These are phyloP conservation scores for Platysternon megacephalum DNA, from an alignment of 2,113 vertebrate genomes.

Conservation along the genomic window DNA sequence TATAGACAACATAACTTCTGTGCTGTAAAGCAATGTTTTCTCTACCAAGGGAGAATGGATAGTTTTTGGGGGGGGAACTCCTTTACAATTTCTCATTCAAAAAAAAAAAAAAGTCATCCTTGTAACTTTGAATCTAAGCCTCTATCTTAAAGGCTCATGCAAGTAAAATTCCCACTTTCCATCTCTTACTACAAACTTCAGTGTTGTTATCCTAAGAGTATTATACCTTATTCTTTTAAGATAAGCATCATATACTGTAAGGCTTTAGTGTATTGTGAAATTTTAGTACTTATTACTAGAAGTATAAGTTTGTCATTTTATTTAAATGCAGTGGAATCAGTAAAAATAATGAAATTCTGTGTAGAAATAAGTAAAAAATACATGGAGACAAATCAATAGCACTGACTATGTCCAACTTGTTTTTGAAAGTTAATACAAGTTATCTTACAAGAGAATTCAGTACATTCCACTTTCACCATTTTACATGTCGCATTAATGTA, in stretches of 20 bases:
- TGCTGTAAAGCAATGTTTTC: too few relatives aligned
- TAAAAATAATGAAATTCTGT: not conserved
- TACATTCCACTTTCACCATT: not conserved
- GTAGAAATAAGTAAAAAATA: not conserved
- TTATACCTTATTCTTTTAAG: not conserved
- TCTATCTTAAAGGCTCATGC: rapidly evolving
- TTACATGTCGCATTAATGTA: conserved; percentile 41
- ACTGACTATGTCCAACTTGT: not conserved
- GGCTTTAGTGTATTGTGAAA: not conserved
- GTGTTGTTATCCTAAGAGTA: not conserved
- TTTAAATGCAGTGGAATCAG: not conserved
- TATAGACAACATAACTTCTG: not conserved
- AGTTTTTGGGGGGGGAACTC: too few relatives aligned
- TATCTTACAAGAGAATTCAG: not conserved
- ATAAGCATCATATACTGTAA: not conserved
- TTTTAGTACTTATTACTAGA: not conserved
- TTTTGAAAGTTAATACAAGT: not conserved
- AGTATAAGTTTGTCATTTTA: not conserved
- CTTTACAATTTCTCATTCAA: too few relatives aligned
- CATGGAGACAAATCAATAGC: not conserved
- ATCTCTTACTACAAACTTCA: not conserved
- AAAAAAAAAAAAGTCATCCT: too few relatives aligned
- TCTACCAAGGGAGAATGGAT: too few relatives aligned
- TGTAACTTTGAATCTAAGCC: not conserved
- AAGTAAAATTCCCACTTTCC: not conserved